phyloP scores from a whole-genome alignment of 2,797 vertebrate genomes.

The Manis javanica region DNA sequence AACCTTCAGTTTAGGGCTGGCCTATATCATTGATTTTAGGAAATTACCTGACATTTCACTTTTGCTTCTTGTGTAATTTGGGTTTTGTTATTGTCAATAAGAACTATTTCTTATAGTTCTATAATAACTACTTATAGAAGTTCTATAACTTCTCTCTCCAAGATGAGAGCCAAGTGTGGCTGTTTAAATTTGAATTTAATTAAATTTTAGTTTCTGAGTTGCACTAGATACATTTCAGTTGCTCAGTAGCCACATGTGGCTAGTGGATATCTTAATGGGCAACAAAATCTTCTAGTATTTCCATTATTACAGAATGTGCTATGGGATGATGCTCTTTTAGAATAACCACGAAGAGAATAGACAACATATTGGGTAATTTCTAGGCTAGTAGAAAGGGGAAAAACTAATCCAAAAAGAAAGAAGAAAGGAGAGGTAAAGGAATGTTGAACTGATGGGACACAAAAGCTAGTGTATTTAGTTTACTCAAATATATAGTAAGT shows the following conservation, averaged over 20 bases:
- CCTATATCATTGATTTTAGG: slow-evolving; percentile 29
- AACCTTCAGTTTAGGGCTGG: slow-evolving; percentile 74
- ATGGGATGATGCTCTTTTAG: neutral
- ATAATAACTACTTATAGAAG: neutral
- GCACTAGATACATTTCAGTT: neutral
- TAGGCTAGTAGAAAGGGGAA: neutral
- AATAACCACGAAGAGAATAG: neutral
- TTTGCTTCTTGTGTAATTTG: slow-evolving; percentile 71
- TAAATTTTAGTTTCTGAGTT: slow-evolving; percentile 31
- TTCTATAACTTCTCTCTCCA: neutral
- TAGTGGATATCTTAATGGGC: neutral
- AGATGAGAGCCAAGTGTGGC: neutral
- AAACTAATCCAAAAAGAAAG: neutral
- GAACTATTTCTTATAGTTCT: too few species aligned
- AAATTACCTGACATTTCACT: slow-evolving; percentile 74
- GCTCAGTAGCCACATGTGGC: neutral
- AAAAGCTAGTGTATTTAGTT: neutral
- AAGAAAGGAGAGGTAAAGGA: neutral
- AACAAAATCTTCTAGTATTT: slow-evolving; percentile 41
- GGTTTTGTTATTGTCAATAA: slow-evolving; percentile 51
- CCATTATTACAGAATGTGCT: neutral
- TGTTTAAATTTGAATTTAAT: slow-evolving; percentile 40
- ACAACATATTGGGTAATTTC: neutral
- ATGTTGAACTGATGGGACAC: neutral
- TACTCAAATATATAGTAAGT: neutral